Evolutionary conservation across 2,113 vertebrate species (phyloP).

Genomic region (Porphyrio hochstetteri): DNA sequence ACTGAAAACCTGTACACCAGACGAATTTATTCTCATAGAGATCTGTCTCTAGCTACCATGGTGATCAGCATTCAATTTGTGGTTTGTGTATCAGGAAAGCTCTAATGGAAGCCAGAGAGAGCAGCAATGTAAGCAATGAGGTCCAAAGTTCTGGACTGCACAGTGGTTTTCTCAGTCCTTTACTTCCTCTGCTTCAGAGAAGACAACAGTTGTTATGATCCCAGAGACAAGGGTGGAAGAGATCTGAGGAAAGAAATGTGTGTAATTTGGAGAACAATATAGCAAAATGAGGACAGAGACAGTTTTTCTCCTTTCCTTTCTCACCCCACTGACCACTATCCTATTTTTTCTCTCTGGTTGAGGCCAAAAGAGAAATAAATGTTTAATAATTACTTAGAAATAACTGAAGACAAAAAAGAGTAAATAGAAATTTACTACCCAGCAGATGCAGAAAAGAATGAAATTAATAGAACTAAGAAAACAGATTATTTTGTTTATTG

Average conservation of each 20-base stretch:
- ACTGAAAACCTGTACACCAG: background rate
- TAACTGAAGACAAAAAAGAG: background rate
- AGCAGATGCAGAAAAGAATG: background rate
- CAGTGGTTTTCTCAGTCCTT: background rate
- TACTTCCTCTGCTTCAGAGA: background rate
- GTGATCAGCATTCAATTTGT: background rate
- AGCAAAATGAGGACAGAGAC: background rate
- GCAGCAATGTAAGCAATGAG: background rate
- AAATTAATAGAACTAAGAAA: background rate
- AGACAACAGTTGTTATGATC: background rate
- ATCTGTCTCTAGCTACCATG: background rate
- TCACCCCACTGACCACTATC: rapidly evolving
- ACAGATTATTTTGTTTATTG: background rate
- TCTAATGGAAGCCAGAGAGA: background rate
- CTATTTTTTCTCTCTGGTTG: background rate
- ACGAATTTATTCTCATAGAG: background rate
- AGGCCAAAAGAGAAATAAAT: background rate
- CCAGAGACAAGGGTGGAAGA: background rate
- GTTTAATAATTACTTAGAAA: background rate
- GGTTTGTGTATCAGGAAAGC: background rate
- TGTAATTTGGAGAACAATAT: background rate
- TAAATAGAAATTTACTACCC: background rate
- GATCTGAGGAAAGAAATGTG: background rate
- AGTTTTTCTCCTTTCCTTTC: background rate
- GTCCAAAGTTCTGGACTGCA: background rate